Conservation (phyloP, 2,113 vertebrate species). For the Himantopus leucocephalus region DNA sequence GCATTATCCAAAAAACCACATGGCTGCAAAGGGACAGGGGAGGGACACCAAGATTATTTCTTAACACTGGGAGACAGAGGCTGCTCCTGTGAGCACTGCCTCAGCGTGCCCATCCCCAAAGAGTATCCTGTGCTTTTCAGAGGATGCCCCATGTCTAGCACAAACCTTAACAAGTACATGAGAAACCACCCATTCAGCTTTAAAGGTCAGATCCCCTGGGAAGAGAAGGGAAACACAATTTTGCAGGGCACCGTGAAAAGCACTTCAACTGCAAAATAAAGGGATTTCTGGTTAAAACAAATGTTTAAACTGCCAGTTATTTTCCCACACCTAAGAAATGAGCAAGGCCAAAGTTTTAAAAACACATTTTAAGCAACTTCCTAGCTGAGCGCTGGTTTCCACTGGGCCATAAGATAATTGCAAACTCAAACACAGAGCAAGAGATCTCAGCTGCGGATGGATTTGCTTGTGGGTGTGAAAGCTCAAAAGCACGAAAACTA, state of each 20-base stretch:
- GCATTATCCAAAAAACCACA: accelerated
- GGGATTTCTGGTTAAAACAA: not conserved
- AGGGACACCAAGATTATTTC: not conserved
- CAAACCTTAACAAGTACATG: accelerated
- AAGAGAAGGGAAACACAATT: not conserved
- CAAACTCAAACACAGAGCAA: not conserved
- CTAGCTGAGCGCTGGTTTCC: not conserved
- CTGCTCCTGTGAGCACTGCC: not conserved
- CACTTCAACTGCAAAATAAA: not conserved
- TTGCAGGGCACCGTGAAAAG: not conserved
- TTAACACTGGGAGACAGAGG: not conserved
- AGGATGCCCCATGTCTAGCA: not conserved
- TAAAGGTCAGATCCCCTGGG: not conserved
- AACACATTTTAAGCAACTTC: not conserved
- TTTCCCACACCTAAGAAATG: not conserved
- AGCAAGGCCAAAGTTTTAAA: not conserved
- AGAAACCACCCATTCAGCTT: not conserved
- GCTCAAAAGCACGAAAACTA: not conserved
- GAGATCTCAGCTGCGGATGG: not conserved
- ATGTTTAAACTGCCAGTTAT: not conserved
- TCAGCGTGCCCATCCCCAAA: not conserved
- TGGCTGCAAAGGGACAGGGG: not conserved
- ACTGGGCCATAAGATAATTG: not conserved
- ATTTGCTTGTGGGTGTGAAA: not conserved
- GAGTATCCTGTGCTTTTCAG: not conserved